phyloP scores from a whole-genome alignment of 2,113 vertebrate genomes.

The Struthidea cinerea region DNA sequence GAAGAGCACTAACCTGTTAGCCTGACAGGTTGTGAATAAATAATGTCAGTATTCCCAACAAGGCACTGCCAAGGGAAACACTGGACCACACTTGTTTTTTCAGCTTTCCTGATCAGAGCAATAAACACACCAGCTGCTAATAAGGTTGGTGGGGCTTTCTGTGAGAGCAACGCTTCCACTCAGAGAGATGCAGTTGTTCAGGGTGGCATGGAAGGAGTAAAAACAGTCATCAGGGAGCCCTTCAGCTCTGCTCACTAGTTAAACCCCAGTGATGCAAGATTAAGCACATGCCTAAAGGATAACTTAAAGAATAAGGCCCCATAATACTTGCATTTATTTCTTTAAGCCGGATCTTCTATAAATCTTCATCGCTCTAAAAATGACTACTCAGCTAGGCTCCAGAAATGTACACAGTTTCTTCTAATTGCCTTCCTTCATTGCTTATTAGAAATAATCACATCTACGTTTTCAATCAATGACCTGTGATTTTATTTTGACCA shows the following conservation, averaged over 20 bases:
- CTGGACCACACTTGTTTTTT: neutral
- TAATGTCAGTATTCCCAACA: neutral
- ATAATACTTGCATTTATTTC: neutral
- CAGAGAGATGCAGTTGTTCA: neutral
- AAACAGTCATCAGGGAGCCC: neutral
- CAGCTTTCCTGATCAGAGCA: neutral
- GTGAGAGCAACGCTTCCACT: neutral
- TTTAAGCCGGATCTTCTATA: neutral
- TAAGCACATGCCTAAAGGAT: neutral
- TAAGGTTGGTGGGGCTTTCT: neutral
- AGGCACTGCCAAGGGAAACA: neutral
- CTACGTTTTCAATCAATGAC: conserved; percentile 49
- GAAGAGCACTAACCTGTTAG: neutral
- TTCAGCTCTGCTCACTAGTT: neutral
- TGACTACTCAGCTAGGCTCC: neutral
- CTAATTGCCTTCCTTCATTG: conserved; percentile 3
- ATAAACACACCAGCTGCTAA: neutral
- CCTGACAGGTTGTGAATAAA: neutral
- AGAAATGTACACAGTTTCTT: neutral
- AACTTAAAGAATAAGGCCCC: neutral
- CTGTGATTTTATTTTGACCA: conserved; percentile 52
- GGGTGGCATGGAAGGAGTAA: neutral
- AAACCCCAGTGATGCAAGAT: neutral
- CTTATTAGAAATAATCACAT: conserved; percentile 29
- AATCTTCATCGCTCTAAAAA: neutral